phyloP scores from a whole-genome alignment of 2,888 invertebrate genomes.

The Drosophila niveifrons region DNA sequence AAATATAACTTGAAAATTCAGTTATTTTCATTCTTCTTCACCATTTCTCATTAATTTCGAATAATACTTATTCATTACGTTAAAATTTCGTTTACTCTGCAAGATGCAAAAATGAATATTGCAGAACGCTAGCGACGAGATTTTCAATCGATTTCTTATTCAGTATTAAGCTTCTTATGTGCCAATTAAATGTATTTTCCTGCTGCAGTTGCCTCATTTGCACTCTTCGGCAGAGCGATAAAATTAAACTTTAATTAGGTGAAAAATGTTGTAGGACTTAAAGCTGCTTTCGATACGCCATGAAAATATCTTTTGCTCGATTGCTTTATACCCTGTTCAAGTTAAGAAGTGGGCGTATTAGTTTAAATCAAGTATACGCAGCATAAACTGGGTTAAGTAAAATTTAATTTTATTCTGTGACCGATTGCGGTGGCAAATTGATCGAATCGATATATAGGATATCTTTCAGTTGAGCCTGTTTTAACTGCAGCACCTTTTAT shows the following conservation, averaged over 20 bases:
- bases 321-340: neutral
- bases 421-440: neutral
- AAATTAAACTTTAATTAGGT: constrained; percentile 27
- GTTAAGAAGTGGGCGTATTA: neutral
- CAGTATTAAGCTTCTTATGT: constrained; percentile 36
- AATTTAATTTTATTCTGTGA: neutral
- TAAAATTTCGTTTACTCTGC: neutral
- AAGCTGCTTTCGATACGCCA: constrained; percentile 8
- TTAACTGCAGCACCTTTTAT: neutral
- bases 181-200: constrained; percentile 27
- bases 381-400: neutral
- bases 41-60: neutral
- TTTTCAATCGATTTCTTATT: constrained; percentile 7
- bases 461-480: neutral
- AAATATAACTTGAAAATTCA: too few relatives aligned
- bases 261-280: constrained; percentile 6
- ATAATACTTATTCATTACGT: neutral
- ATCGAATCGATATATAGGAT: neutral
- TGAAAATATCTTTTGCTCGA: neutral
- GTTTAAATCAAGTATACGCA: neutral
- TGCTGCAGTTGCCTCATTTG: constrained; percentile 7
- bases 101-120: neutral
- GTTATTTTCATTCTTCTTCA: too few relatives aligned
- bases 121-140: neutral
- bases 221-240: neutral